Conservation (phyloP, 1,140 invertebrate species). For the Pectinophora gossypiella region DNA sequence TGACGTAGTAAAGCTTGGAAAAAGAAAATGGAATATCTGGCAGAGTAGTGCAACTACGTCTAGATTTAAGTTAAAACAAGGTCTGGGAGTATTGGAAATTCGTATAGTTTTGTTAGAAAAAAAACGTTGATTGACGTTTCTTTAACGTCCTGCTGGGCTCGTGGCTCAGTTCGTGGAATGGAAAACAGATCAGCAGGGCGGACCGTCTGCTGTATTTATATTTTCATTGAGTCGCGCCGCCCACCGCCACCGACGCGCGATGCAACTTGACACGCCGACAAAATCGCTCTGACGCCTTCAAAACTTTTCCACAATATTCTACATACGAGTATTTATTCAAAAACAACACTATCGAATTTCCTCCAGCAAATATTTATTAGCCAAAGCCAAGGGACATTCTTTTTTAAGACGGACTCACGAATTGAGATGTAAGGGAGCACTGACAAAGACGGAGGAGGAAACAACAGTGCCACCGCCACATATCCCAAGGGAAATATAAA, state of each 20-base stretch:
- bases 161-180: constrained; percentile 37
- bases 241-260: constrained; percentile 10
- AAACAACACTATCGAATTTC: background rate
- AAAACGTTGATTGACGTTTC: too few species aligned
- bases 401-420: too few species aligned
- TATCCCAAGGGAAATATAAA: background rate
- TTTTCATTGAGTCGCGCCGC: constrained; percentile 39
- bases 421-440: too few species aligned
- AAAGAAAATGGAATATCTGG: too few species aligned
- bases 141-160: constrained; percentile 1
- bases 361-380: background rate
- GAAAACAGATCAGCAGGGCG: constrained; percentile 46
- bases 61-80: too few species aligned
- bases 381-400: too few species aligned
- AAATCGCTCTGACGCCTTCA: constrained; percentile 4
- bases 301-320: constrained; percentile 2
- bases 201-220: constrained; percentile 42
- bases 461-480: background rate
- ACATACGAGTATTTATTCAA: background rate
- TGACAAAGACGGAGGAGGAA: background rate
- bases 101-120: too few species aligned
- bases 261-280: constrained; percentile 27
- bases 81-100: too few species aligned
- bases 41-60: too few species aligned
- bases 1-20: too few species aligned